phyloP scores from a whole-genome alignment of 2,113 vertebrate species.

The Malurus elegans region DNA sequence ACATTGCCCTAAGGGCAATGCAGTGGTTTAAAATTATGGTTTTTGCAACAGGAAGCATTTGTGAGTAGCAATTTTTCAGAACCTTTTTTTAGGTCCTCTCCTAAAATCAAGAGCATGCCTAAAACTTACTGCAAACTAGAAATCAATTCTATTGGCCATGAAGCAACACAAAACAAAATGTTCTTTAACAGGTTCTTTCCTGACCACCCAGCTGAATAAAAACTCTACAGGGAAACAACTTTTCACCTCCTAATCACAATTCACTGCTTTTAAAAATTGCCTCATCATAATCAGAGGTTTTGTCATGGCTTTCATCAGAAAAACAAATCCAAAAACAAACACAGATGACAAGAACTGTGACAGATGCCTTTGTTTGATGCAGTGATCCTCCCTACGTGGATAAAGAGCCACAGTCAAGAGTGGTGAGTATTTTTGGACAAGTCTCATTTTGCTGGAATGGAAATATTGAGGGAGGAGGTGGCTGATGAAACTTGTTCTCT shows the following conservation, averaged over 20 bases:
- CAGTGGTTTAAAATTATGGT: slow-evolving; percentile 41
- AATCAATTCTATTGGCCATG: slow-evolving; percentile 40
- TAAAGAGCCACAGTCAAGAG: neutral
- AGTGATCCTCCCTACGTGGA: neutral
- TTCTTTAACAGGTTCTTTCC: neutral
- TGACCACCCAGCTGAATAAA: neutral
- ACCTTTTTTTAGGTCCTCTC: slow-evolving; percentile 9
- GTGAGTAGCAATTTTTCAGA: slow-evolving; percentile 29
- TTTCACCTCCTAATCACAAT: neutral
- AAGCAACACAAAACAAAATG: slow-evolving; percentile 29
- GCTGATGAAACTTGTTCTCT: neutral
- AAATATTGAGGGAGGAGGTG: neutral
- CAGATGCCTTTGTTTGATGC: slow-evolving; percentile 20
- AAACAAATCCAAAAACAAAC: slow-evolving; percentile 40
- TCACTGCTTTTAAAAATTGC: slow-evolving; percentile 13
- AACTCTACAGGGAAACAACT: neutral
- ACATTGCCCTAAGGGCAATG: slow-evolving; percentile 49
- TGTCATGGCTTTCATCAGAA: slow-evolving; percentile 18
- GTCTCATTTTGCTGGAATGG: neutral
- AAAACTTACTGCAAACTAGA: slow-evolving; percentile 12
- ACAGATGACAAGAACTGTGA: slow-evolving; percentile 6
- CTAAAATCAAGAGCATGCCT: slow-evolving; percentile 6
- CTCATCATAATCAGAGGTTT: slow-evolving; percentile 16
- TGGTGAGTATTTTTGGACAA: slow-evolving; percentile 14
- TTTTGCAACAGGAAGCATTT: slow-evolving; percentile 51